phyloP scores from a whole-genome alignment of 2,888 invertebrate species.

The Stictocephala bisonia region DNA sequence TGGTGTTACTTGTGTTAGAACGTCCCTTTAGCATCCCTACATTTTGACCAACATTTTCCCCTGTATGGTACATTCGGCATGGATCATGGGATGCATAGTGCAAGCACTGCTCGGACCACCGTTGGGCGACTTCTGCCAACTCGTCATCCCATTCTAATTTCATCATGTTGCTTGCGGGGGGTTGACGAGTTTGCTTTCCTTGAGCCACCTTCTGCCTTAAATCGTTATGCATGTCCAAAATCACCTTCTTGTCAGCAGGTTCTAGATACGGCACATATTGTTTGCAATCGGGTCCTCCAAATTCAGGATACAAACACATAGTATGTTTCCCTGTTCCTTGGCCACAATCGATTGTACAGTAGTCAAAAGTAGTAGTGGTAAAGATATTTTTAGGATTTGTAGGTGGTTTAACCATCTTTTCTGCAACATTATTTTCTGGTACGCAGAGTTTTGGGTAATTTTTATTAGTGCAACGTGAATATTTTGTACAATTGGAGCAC shows the following conservation, averaged over 20 bases:
- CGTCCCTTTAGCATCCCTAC: not conserved
- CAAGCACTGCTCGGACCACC: not conserved
- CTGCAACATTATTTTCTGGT: no score
- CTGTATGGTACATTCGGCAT: not conserved
- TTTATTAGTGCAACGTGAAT: no score
- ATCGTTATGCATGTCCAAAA: not conserved
- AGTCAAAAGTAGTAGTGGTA: no score
- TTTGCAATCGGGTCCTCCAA: not conserved
- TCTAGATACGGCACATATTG: not conserved
- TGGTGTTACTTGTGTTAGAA: not conserved
- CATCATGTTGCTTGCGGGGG: constrained; percentile 9
- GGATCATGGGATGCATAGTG: no score
- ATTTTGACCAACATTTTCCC: not conserved
- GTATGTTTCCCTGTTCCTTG: no score
- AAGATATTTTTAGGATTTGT: no score
- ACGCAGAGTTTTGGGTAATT: no score
- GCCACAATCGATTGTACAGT: no score
- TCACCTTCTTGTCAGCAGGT: not conserved
- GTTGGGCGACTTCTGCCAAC: not conserved
- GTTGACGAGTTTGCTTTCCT: not conserved
- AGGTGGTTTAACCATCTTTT: no score
- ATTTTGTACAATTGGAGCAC: no score
- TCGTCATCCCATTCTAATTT: not conserved
- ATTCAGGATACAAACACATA: constrained; percentile 6
- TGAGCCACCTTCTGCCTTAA: not conserved